Evolutionary conservation across 2,113 vertebrate species (phyloP).

Genomic region (Saccopteryx bilineata): DNA sequence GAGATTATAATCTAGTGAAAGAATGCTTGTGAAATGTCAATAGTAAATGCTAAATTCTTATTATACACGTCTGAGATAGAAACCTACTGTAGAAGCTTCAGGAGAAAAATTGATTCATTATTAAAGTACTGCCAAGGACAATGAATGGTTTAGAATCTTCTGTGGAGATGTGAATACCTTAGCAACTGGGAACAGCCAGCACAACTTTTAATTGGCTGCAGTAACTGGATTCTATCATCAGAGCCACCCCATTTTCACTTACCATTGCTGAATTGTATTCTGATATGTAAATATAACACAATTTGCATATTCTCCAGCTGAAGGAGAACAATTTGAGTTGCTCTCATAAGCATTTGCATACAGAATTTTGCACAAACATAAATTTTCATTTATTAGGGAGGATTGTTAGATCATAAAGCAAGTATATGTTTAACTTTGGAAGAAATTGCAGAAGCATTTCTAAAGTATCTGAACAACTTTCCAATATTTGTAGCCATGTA

Average conservation of each 20-base stretch:
- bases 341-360: neutral
- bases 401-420: neutral
- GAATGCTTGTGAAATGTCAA: neutral
- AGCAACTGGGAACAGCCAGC: neutral
- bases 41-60: neutral
- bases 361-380: neutral
- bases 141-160: neutral
- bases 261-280: neutral
- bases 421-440: neutral
- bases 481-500: neutral
- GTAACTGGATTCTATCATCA: neutral
- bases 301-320: neutral
- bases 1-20: slow-evolving; percentile 17
- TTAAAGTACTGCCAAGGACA: neutral
- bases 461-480: neutral
- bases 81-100: neutral
- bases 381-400: neutral
- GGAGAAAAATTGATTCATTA: neutral
- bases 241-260: neutral
- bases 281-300: neutral
- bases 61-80: neutral
- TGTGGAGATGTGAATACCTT: neutral
- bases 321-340: neutral
- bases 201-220: neutral
- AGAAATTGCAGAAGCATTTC: neutral